Base-by-base conservation (phyloP, 2,797 vertebrate genomes). In the Gambelia wislizenii region DNA sequence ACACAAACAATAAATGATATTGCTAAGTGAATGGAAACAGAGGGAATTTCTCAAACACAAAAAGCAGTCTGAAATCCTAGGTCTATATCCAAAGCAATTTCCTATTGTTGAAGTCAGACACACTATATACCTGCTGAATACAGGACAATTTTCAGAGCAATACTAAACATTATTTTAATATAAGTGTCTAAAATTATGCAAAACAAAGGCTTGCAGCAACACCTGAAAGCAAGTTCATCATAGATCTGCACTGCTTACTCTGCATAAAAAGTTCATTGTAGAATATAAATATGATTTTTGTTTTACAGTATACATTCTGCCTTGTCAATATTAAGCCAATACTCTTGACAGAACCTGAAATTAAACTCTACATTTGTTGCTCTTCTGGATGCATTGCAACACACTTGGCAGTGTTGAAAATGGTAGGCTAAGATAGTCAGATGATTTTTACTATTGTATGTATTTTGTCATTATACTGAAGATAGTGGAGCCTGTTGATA, bases 351-450 rank as follows among this genome's bases (percentile, higher is more conserved):
- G 16, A 6, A 64, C 76, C 10, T 86, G 22, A 86, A 91, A 88
- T 74, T 86, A 2, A 69, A 78, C 20, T 75, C 90, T 47, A 56
- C 8, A 0, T 12, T 18, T 61, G 14, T 59, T 59, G 39, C 56
- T 91, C n/a, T 20, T 61, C n/a, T 84, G 61, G 64, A 92, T 77
- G 1, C 80, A 25, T 59, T 54, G 72, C 36, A 81, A 75, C 36
- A 47, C 30, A 22, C 20, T 52, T 44, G 56, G 54, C 10, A 22
- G 39, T 42, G 2, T 4, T 42, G 2, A 67, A 56, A 72, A 80
- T 47, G 64, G 84, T 67, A 92, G 18, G 18, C 44, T 27, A 3
- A 84, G 33, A 82, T 42, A 86, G 78, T 42, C 54, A 56, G 39
- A 72, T 22, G 20, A 70, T 67, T 20, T 52, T 84, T 72, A 42